Base-by-base conservation (phyloP, 2,113 vertebrate species). In the Cercocebus atys region DNA sequence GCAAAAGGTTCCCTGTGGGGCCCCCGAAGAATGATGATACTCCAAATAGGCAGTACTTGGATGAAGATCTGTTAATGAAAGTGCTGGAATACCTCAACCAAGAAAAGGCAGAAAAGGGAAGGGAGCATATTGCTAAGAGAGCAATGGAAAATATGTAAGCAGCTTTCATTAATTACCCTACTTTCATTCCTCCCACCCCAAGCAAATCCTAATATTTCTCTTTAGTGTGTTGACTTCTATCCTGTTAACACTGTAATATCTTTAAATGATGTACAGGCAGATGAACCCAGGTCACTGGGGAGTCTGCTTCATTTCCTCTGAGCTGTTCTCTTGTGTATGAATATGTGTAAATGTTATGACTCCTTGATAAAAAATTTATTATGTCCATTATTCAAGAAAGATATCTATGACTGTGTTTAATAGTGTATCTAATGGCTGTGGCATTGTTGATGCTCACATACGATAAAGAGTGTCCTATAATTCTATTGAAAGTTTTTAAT, bases 11-110 rank as follows among this genome's bases (percentile, higher is more conserved):
- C 57, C 98, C 99, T 0, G 75, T 98, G 86, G 91, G 88, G 45
- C n/a, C 97, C 0, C 98, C 93, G 1, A 99, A 99, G 40, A 97
- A 47, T 0, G 99, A 98, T 0, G 98, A 98, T 12, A 97, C 96
- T 0, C 96, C 98, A 3, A 98, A 87, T 72, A 99, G 98, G 95
- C 99, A 99, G 79, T 98, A 98, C 93, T 96, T 98, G 87, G 99
- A 99, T 92, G 99, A 99, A 95, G 99, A 99, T 95, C 98, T 99
- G 22, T 98, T 99, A 93, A 98, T 99, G 97, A 99, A 99, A 98
- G 99, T 99, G 95, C 98, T 99, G 92, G 99, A 99, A 96, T 99
- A 99, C 57, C 98, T 99, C 96, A 99, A 99, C 94, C 99, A 99
- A 94, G 99, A 99, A 97, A 99, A 98, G 88, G 98, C 98, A 90